Evolutionary conservation across 2,797 vertebrate species (phyloP), one percentile per base, ranked within the genome.

Genomic region (Enteromius anoplus): DNA sequence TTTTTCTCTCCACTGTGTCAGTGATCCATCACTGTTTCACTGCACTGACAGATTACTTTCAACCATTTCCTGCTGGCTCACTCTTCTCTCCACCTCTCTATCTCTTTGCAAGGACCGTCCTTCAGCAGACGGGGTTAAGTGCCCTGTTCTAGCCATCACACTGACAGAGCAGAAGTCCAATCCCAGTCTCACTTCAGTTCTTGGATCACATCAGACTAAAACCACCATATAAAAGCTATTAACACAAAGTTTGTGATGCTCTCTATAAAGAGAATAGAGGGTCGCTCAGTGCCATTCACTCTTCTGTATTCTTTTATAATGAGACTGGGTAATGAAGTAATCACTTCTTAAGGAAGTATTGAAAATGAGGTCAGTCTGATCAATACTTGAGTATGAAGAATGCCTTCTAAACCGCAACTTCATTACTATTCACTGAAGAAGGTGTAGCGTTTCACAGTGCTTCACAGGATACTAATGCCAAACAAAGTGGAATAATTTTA

Each of bases 21-120:
- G 73, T 75, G 58, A 81, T 87, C 83, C 49, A 79, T 90, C 86
- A 82, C 80, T 84, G 81, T 88, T 79, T 71, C 40, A 85, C 55
- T 58, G 55, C 60, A 70, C 55, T 83, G 86, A 87, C 85, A 88
- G 79, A 82, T 76, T 82, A 45, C 86, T 80, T 75, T 75, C 86
- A 89, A 83, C 80, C 77, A 78, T 90, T 85, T 83, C 75, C 55
- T 83, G 66, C 80, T 78, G 65, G 32, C 62, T 40, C 72, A 58
- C 75, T 40, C 65, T 62, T 66, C 72, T 81, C 66, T 87, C 47
- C 55, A 53, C 68, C 62, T 60, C 47, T 68, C 64, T 75, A 3
- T 69, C 51, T 47, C 42, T 71, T 70, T 34, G 40, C 55, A 71
- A 51, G 82, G 42, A 71, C 55, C 2, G 42, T 51, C 66, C 66